These are phyloP conservation scores for Blera fallax DNA, from an alignment of 2,888 invertebrate species.

Conservation along the genomic window DNA sequence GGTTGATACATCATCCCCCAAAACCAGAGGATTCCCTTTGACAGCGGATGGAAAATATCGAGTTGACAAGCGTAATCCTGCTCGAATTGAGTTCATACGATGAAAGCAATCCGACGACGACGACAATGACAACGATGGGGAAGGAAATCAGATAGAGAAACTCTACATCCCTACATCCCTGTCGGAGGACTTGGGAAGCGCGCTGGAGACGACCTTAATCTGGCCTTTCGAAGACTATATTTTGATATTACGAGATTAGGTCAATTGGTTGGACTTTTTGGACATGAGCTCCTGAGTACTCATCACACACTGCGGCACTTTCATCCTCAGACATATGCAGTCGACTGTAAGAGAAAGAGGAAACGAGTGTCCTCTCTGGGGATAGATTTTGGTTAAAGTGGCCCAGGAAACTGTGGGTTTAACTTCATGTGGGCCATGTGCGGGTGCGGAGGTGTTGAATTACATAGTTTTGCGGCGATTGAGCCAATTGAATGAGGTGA, in stretches of 20 bases:
- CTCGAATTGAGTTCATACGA: slow-evolving; percentile 63
- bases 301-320: slow-evolving; percentile 29
- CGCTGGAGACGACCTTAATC: slow-evolving; percentile 63
- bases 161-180: slow-evolving; percentile 9
- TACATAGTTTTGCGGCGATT: slow-evolving; percentile 68
- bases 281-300: slow-evolving; percentile 54
- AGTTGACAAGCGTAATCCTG: slow-evolving; percentile 70
- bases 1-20: background rate
- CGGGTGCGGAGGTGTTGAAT: slow-evolving; percentile 23
- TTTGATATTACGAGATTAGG: slow-evolving; percentile 70
- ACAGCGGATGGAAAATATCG: slow-evolving; percentile 46
- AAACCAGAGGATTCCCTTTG: background rate
- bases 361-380: slow-evolving; percentile 48
- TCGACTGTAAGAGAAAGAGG: slow-evolving; percentile 31
- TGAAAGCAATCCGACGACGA: slow-evolving; percentile 28
- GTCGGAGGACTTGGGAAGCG: slow-evolving; percentile 31
- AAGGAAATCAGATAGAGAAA: slow-evolving; percentile 50
- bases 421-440: background rate
- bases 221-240: slow-evolving; percentile 68
- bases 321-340: slow-evolving; percentile 7
- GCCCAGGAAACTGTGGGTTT: slow-evolving; percentile 39
- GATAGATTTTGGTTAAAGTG: slow-evolving; percentile 58
- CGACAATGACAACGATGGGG: slow-evolving; percentile 14
- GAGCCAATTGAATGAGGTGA: slow-evolving; percentile 69
- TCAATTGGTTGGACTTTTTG: slow-evolving; percentile 71